A percentile compares a stretch with the other conserved stretches of the same genome.
Evolutionary conservation across 2,888 invertebrate species (phyloP).

Genomic region (Lamellibrachia satsuma): DNA sequence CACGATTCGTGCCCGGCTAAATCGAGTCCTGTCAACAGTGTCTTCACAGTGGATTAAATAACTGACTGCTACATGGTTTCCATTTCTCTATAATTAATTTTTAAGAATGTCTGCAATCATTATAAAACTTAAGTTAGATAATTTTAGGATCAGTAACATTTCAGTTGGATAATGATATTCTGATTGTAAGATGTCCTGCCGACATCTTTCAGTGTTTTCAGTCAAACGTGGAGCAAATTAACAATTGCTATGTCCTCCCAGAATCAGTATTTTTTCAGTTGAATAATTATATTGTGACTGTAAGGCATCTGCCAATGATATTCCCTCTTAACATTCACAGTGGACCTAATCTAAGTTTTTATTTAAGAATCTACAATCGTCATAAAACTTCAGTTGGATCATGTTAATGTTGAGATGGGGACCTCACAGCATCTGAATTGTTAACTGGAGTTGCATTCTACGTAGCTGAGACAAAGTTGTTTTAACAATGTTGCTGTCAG

Average conservation of each 20-base stretch:
- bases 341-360: neutral
- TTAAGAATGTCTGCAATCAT: neutral
- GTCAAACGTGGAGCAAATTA: too few species aligned
- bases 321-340: too few species aligned
- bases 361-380: neutral
- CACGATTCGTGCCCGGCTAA: neutral
- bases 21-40: neutral
- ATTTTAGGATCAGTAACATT: neutral
- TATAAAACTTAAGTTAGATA: neutral
- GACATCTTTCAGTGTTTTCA: too few species aligned
- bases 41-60: neutral
- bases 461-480: neutral
- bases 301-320: neutral
- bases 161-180: neutral
- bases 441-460: neutral
- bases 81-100: neutral
- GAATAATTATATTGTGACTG: slow-evolving; percentile 17
- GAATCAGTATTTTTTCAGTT: neutral
- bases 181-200: neutral
- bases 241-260: neutral
- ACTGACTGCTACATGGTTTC: neutral
- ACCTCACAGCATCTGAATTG: neutral
- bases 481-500: neutral
- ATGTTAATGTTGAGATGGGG: too few species aligned
- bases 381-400: neutral